These are phyloP conservation scores for Chamaea fasciata DNA, from an alignment of 2,113 vertebrate species.

Conservation along the genomic window DNA sequence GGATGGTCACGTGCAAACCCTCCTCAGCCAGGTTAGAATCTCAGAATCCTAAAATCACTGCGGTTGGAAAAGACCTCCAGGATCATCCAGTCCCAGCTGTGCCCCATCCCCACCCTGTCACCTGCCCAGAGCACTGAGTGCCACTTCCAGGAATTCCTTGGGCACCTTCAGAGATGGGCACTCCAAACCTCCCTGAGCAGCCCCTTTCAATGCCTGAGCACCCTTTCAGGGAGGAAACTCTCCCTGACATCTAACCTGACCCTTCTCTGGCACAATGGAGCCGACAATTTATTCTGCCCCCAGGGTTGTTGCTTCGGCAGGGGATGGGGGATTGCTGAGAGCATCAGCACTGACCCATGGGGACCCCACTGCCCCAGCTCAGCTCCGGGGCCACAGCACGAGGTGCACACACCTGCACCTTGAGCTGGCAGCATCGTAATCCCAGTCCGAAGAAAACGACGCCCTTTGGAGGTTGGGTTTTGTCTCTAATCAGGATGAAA, in stretches of 20 bases:
- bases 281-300: neutral
- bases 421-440: neutral
- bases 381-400: neutral
- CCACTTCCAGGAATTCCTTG: fast-evolving
- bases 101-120: fast-evolving
- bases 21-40: neutral
- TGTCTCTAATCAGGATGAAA: neutral
- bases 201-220: neutral
- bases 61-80: neutral
- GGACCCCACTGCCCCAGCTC: neutral
- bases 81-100: fast-evolving
- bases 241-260: fast-evolving
- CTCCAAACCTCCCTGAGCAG: neutral
- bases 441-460: neutral
- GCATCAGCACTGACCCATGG: neutral
- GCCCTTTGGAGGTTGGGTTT: neutral
- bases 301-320: neutral
- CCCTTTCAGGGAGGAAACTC: neutral
- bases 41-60: neutral
- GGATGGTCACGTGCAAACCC: neutral
- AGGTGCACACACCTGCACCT: neutral
- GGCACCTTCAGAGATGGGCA: neutral
- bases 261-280: neutral
- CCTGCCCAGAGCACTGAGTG: neutral
- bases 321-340: neutral